Conservation (phyloP, 2,888 invertebrate genomes). For the Drosophila villosipedis region DNA sequence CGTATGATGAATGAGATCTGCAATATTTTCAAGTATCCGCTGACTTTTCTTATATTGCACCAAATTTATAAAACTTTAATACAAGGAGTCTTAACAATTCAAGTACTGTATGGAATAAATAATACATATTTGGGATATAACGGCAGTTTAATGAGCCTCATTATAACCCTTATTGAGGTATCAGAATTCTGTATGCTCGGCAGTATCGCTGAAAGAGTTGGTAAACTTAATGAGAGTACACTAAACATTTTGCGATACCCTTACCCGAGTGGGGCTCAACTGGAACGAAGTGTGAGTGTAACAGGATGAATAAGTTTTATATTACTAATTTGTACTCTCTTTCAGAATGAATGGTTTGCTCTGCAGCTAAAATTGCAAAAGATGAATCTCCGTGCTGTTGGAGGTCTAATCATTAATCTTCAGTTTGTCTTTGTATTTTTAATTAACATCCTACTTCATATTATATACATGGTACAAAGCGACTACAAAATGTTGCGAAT, state of each 20-base stretch:
- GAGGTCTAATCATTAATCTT: slow-evolving; percentile 21
- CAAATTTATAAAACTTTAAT: background rate
- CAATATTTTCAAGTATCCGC: slow-evolving; percentile 17
- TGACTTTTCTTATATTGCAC: background rate
- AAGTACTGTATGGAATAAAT: background rate
- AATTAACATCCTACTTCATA: slow-evolving; percentile 24
- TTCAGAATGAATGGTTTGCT: slow-evolving; percentile 39
- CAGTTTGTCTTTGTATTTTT: slow-evolving; percentile 16
- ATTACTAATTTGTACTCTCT: background rate
- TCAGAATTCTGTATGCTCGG: background rate
- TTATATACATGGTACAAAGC: slow-evolving; percentile 45
- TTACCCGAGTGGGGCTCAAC: background rate
- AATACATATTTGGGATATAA: rapidly evolving
- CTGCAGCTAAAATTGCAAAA: slow-evolving; percentile 40
- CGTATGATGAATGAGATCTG: slow-evolving; percentile 10
- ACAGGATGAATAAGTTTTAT: rapidly evolving
- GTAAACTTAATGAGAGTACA: background rate
- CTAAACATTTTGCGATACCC: slow-evolving; percentile 14
- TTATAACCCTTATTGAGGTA: background rate
- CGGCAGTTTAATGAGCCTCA: rapidly evolving
- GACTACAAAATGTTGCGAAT: slow-evolving; percentile 18
- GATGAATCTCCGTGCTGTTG: slow-evolving; percentile 20
- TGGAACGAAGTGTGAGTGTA: slow-evolving; percentile 39
- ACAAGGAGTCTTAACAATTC: background rate
- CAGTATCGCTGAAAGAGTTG: background rate